Base-by-base conservation (phyloP, 2,888 invertebrate genomes). In the Lycocerus yunnanus region DNA sequence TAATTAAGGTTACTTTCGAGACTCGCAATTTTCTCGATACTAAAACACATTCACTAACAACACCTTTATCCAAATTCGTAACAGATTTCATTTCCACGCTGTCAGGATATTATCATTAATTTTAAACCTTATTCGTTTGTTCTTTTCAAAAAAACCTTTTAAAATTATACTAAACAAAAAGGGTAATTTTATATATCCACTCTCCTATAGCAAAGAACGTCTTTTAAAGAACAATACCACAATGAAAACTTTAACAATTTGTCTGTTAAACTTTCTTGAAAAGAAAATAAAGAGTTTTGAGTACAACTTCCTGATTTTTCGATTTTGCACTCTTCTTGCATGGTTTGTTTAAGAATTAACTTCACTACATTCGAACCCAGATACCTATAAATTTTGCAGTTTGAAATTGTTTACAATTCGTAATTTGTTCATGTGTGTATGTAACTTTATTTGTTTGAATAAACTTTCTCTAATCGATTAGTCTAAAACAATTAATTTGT, bases 191-290 rank as follows among this genome's bases (percentile, higher is more conserved):
- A 72, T 66, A 43, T 43, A 72, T 72, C 72, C 24, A 67, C 58
- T 72, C 66, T 72, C 67, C 69, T 59, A 65, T 71, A 16, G 21
- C 18, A 72, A 60, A 75, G 72, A 66, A 72, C 72, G 43, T 68
- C 75, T 24, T 75, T 75, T 72, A 75, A 75, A 75, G 75, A 75
- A 75, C 75, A 75, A 75, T 75, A 75, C 72, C 75, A 72, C 75
- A 75, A 75, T 75, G 75, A 75, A 75, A 75, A 75, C 75, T 75
- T 75, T 75, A 59, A 75, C 75, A 75, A 75, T 75, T 75, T 75
- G 75, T 75, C 75, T 72, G 75, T 72, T 58, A 69, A 75, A 75
- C 61, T 66, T 75, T 72, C 58, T 15, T 15, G 66, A 27, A 72
- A 75, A 67, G 65, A 75, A 75, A 75, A 75, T 67, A 75, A 75